Evolutionary conservation across 2,888 invertebrate species (phyloP), one percentile per base, ranked within the genome.

Genomic region (Amphimallon solstitiale): DNA sequence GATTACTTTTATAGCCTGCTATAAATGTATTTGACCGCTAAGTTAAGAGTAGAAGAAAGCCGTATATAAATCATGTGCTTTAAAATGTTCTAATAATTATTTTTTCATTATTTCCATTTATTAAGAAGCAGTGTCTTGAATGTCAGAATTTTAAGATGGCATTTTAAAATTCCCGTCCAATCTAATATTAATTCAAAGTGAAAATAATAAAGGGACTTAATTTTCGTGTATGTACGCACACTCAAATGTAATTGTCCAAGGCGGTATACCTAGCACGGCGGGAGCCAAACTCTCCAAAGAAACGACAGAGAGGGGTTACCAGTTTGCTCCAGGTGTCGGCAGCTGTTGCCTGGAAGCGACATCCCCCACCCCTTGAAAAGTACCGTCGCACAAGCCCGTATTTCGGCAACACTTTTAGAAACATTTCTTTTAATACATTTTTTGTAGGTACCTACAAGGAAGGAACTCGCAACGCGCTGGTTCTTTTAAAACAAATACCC

Each of bases 281-380:
- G 68, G 68, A 12, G 38, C 62, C 48, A 38, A 38, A 17, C 46
- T 54, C 68, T 54, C 62, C 63, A 68, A 65, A 54, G 48, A 45
- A 62, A 48, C 46, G 62, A 56, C 62, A 19, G 52, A 63, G 56
- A 62, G 54, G 65, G 68, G 65, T 45, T 64, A 56, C 45, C 54
- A 46, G 43, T 43, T 52, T 54, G 61, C 65, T 67, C 71, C 71
- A 71, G 71, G 69, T 71, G 71, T 69, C 68, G 68, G 69, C 71
- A 71, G 71, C 71, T 71, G 71, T 54, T 68, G 68, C 66, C 64
- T 49, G 45, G 43, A 59, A 59, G 56, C 56, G 17, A 45, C 56
- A 59, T 59, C 43, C 45, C 56, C 56, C 56, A 59, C 43, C 56
- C 56, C 12, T 5, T 29, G 43, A 17, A 59, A 59, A 59, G 45